Base-by-base conservation (phyloP, 2,888 invertebrate genomes). In the Doris montereyensis region DNA sequence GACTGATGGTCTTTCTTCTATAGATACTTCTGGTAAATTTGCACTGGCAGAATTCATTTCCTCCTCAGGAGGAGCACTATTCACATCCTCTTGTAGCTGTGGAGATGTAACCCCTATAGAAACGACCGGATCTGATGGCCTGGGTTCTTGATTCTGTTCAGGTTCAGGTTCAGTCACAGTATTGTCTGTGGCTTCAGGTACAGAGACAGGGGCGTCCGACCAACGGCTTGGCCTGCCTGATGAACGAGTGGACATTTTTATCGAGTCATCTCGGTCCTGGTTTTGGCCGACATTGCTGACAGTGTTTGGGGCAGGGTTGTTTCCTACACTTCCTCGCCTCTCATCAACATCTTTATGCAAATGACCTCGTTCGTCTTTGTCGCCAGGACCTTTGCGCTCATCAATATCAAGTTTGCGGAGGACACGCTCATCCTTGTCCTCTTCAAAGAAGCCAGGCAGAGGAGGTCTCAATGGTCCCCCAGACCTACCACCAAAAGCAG, bases 401-500 rank as follows among this genome's bases (percentile, higher is more conserved):
- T 65, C 52, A 34, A 62, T 1, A 34, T 79, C 76, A 57, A 21
- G 73, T 35, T 60, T 52, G 30, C 60, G 70, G 28, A 30, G 34
- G 4, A 17, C 21, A 17, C 79, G 41, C 5, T 76, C 79, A 71
- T 78, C 83, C 62, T 73, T 83, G 62, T 82, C 79, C 41, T 81
- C 78, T 68, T 85, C 84, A 76, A 81, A 76, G n/a, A 80, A 80
- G 34, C 81, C 81, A 72, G 30, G n/a, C 21, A 76, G 32, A n/a
- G 77, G 76, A 35, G 75, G 79, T 8, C 79, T 60, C 35, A 77
- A 10, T 52, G 81, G 76, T 34, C 30, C 34, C 3, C 75, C 75
- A 76, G 76, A 76, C 65, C 79, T 76, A 17, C 60, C 52, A 13
- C 76, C 79, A 79, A 79, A 79, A 2, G 65, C 78, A 34, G 62